A percentile compares a stretch with the other conserved stretches of the same genome.
Conservation (phyloP, 2,888 invertebrate genomes). For the Mycalesis mineus region DNA sequence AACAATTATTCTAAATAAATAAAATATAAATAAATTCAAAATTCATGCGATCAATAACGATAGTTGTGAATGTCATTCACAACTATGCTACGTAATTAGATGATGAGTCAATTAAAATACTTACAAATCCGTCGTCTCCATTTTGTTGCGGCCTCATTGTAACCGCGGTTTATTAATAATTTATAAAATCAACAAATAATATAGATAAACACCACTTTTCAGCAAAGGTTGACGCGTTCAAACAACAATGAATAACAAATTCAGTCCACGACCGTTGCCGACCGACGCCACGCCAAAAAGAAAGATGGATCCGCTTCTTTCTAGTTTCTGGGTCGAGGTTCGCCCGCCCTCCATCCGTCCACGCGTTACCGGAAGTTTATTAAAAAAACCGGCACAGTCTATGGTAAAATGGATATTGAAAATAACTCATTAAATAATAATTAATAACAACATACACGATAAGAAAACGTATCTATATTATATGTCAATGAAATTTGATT, state of each 20-base stretch:
- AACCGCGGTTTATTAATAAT: constrained; percentile 13
- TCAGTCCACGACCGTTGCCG: constrained; percentile 36
- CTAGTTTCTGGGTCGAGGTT: not conserved
- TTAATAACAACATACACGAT: no score
- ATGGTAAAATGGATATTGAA: not conserved
- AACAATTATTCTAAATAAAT: not conserved
- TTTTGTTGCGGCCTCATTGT: constrained; percentile 68
- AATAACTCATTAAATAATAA: no score
- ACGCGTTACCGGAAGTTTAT: constrained; percentile 7
- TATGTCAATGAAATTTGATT: no score
- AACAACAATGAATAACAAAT: not conserved
- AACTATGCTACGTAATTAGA: not conserved
- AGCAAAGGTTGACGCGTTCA: constrained; percentile 10
- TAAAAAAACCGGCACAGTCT: not conserved
- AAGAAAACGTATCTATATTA: no score
- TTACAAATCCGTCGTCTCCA: constrained; percentile 72
- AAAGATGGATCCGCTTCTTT: constrained; percentile 37
- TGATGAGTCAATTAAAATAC: constrained; percentile 34
- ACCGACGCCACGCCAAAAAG: constrained; percentile 68
- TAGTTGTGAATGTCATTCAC: not conserved
- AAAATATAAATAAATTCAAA: no score
- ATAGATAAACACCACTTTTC: constrained; percentile 19
- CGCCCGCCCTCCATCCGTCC: not conserved
- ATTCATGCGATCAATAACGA: not conserved
- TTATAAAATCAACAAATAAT: constrained; percentile 5